Evolutionary conservation across 2,113 vertebrate species (phyloP).

Genomic region (Leptobrachium leishanense): DNA sequence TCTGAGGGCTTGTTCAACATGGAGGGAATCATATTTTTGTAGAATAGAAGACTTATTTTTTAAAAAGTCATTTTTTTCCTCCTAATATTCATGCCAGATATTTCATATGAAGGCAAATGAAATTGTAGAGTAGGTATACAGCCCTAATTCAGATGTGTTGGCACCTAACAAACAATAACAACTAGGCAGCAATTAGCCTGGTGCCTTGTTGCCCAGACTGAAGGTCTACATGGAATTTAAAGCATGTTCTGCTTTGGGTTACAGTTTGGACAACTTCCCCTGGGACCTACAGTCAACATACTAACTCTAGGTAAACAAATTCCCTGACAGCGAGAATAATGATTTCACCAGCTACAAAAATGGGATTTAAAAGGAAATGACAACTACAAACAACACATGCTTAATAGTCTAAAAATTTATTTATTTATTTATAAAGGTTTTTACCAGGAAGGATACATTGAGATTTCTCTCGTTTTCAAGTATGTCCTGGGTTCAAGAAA

Average conservation of each 20-base stretch:
- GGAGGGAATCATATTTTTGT: no score
- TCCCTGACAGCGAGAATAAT: background rate
- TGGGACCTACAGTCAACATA: background rate
- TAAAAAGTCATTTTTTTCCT: no score
- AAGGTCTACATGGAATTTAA: background rate
- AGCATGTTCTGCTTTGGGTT: background rate
- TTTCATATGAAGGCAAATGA: no score
- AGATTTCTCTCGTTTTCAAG: no score
- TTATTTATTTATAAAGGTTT: no score
- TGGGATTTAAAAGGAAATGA: background rate
- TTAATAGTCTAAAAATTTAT: background rate
- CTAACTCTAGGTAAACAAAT: background rate
- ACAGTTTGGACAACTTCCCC: background rate
- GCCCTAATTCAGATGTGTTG: background rate
- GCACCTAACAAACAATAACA: background rate
- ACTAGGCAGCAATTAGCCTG: background rate
- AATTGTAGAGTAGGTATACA: no score
- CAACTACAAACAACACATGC: background rate
- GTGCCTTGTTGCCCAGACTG: background rate
- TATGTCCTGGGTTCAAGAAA: no score
- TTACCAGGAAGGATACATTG: no score
- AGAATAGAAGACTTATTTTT: no score
- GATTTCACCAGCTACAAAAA: background rate
- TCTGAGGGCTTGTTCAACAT: no score
- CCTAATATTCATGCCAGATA: no score